Conservation (phyloP, 1,140 invertebrate species). For the Meteorus sp. region DNA sequence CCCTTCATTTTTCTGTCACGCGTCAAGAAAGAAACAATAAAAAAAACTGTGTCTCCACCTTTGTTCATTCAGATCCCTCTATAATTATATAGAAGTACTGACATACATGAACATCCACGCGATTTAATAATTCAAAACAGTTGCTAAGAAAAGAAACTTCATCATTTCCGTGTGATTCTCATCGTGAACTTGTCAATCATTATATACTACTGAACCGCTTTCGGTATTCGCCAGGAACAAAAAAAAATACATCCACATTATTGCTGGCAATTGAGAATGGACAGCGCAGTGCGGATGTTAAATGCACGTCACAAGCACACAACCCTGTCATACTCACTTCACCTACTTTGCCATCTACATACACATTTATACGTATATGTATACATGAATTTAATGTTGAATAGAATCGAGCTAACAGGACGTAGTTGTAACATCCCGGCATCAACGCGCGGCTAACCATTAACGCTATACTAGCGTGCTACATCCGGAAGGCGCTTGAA, state of each 20-base stretch:
- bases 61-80: too few relatives aligned
- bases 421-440: conserved; percentile 23
- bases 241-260: neutral
- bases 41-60: too few relatives aligned
- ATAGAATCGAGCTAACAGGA: conserved; percentile 26
- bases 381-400: too few relatives aligned
- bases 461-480: conserved; percentile 40
- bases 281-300: neutral
- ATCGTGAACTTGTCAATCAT: neutral
- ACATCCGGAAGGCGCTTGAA: conserved; percentile 37
- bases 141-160: too few relatives aligned
- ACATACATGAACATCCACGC: too few relatives aligned
- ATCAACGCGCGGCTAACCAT: too few relatives aligned
- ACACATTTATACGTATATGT: too few relatives aligned
- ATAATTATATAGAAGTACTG: too few relatives aligned
- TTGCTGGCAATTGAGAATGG: neutral
- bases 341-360: conserved; percentile 46
- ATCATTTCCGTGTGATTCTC: too few relatives aligned
- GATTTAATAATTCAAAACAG: too few relatives aligned
- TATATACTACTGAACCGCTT: neutral
- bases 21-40: too few relatives aligned
- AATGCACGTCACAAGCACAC: conserved; percentile 23
- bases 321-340: conserved; percentile 36
- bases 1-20: too few relatives aligned
- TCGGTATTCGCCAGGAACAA: neutral